These are phyloP conservation scores for Cyprinus carpio DNA, from an alignment of 2,113 vertebrate species.

Conservation along the genomic window DNA sequence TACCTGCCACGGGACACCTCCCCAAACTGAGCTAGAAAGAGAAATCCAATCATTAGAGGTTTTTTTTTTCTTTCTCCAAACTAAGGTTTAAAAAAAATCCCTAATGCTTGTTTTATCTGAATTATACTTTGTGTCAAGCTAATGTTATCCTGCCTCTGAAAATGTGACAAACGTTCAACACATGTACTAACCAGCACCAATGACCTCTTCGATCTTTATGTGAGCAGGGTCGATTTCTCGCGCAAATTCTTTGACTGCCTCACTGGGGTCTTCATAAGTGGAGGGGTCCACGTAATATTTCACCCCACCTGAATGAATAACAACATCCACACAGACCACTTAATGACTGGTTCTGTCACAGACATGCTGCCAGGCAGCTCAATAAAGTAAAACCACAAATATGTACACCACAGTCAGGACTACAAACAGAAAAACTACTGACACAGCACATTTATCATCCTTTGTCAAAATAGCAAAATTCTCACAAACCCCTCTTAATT, in stretches of 20 bases:
- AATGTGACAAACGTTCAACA: background rate
- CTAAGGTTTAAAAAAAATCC: background rate
- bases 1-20: conserved; percentile 91
- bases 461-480: background rate
- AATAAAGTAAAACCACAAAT: conserved; percentile 11
- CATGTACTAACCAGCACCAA: conserved; percentile 84
- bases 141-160: background rate
- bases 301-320: conserved; percentile 76
- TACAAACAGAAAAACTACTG: conserved; percentile 20
- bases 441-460: background rate
- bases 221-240: conserved; percentile 91
- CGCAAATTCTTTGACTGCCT: conserved; percentile 92
- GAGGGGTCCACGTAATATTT: conserved; percentile 97
- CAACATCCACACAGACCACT: background rate
- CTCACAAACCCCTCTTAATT: background rate
- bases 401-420: background rate
- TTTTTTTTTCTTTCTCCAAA: background rate
- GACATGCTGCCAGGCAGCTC: background rate
- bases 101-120: background rate
- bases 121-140: background rate
- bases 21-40: conserved; percentile 87
- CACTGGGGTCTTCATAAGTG: conserved; percentile 93
- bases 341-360: background rate
- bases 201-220: conserved; percentile 95
- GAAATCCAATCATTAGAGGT: background rate